phyloP scores from a whole-genome alignment of 2,797 vertebrate genomes.

The Picus viridis region DNA sequence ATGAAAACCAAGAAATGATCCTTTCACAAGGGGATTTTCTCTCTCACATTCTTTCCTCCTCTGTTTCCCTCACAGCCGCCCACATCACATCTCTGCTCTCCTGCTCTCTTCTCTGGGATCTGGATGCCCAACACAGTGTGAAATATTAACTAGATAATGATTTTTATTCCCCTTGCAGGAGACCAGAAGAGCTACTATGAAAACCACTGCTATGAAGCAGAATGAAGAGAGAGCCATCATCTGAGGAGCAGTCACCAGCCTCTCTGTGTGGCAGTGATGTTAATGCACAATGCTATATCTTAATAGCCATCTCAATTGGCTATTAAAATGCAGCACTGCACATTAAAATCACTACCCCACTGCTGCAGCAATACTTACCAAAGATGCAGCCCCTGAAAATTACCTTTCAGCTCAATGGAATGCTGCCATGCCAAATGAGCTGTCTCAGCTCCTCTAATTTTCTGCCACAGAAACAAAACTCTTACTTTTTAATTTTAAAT shows the following conservation, averaged over 20 bases:
- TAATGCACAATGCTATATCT: slow-evolving; percentile 41
- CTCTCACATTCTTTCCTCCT: not conserved
- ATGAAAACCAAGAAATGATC: not conserved
- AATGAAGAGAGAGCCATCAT: not conserved
- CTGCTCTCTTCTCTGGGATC: not conserved
- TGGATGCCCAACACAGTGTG: not conserved
- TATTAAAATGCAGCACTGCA: slow-evolving; percentile 55
- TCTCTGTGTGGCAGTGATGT: not conserved
- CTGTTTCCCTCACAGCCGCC: rapidly evolving
- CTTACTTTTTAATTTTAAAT: slow-evolving; percentile 36
- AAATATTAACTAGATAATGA: slow-evolving; percentile 42
- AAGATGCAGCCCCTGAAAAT: slow-evolving; percentile 40
- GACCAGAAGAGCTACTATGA: not conserved
- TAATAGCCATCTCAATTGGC: slow-evolving; percentile 57
- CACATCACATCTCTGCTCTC: not conserved
- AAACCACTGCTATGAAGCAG: not conserved
- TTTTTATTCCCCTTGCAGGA: slow-evolving; percentile 35
- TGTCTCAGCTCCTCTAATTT: slow-evolving; percentile 30
- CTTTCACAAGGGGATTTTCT: not conserved
- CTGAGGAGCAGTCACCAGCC: not conserved
- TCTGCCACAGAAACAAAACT: slow-evolving; percentile 23
- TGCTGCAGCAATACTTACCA: slow-evolving; percentile 22
- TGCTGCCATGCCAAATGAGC: slow-evolving; percentile 9
- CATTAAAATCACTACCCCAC: slow-evolving; percentile 46
- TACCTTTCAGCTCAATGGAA: slow-evolving; percentile 30